A percentile compares a stretch with the other conserved stretches of the same genome.
Evolutionary conservation across 37 sponge, comb jelly and placozoan species (phyloP).

Genomic region (Theonella swinhoei): DNA sequence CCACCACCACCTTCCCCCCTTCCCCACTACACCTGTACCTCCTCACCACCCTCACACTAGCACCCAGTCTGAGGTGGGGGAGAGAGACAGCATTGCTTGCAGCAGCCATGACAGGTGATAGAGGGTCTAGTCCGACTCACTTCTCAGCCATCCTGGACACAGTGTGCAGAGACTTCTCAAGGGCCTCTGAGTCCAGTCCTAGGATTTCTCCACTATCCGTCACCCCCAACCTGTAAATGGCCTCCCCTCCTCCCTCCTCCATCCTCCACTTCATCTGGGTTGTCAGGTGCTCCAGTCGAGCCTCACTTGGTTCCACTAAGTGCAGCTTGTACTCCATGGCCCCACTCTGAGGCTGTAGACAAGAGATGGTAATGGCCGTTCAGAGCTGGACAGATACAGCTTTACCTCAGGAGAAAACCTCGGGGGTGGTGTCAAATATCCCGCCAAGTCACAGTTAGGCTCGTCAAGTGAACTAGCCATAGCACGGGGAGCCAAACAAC

Average conservation of each 20-base stretch:
- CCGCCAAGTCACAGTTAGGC: too few species aligned
- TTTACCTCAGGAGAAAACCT: too few species aligned
- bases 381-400: too few species aligned
- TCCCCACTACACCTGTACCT: neutral
- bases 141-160: slow-evolving; percentile 88
- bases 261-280: slow-evolving; percentile 99
- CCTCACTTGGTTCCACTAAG: slow-evolving; percentile 81
- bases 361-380: too few species aligned
- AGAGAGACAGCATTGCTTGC: too few species aligned
- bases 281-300: slow-evolving; percentile 93
- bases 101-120: neutral
- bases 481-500: too few species aligned
- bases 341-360: neutral
- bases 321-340: slow-evolving; percentile 94
- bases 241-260: slow-evolving; percentile 97
- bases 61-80: slow-evolving; percentile 63
- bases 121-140: slow-evolving; percentile 20
- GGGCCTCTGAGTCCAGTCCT: slow-evolving; percentile 80
- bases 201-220: slow-evolving; percentile 81
- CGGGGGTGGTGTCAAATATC: too few species aligned
- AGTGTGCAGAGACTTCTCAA: slow-evolving; percentile 85
- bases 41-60: slow-evolving; percentile 26
- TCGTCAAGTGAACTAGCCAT: too few species aligned
- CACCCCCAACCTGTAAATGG: slow-evolving; percentile 99
- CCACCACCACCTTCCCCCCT: slow-evolving; percentile 47